Percentiles rank a stretch among this genome's conserved stretches.
Evolutionary conservation across 2,113 vertebrate genomes (phyloP).

Genomic region (Hippolais icterina): DNA sequence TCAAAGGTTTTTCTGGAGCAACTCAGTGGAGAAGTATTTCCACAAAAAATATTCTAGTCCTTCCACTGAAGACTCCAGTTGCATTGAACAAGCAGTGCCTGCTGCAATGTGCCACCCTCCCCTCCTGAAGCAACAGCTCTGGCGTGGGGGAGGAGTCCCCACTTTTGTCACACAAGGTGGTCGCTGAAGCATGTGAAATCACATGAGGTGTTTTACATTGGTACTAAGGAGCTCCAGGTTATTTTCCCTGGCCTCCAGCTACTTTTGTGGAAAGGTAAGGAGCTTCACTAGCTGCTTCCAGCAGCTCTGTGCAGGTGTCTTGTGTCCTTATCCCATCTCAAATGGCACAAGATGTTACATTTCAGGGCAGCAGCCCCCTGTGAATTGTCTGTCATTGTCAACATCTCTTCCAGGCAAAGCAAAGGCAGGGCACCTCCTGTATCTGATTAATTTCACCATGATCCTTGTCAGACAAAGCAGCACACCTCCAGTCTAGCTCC

Average conservation of each 20-base stretch:
- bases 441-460: background rate
- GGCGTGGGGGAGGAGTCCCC: background rate
- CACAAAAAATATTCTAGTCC: background rate
- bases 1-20: background rate
- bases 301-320: background rate
- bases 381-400: background rate
- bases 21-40: background rate
- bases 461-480: background rate
- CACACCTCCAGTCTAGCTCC: background rate
- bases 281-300: background rate
- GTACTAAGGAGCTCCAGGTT: background rate
- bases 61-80: background rate
- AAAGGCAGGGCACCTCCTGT: background rate
- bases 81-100: background rate
- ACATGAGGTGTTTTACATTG: background rate
- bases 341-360: background rate
- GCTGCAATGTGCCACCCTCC: background rate
- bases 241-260: background rate
- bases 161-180: background rate
- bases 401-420: background rate
- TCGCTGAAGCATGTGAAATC: background rate
- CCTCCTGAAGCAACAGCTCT: background rate
- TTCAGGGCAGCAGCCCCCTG: background rate
- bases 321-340: background rate
- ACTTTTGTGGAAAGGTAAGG: background rate